phyloP scores from a whole-genome alignment of 2,113 vertebrate genomes.

The Etheostoma cragini region DNA sequence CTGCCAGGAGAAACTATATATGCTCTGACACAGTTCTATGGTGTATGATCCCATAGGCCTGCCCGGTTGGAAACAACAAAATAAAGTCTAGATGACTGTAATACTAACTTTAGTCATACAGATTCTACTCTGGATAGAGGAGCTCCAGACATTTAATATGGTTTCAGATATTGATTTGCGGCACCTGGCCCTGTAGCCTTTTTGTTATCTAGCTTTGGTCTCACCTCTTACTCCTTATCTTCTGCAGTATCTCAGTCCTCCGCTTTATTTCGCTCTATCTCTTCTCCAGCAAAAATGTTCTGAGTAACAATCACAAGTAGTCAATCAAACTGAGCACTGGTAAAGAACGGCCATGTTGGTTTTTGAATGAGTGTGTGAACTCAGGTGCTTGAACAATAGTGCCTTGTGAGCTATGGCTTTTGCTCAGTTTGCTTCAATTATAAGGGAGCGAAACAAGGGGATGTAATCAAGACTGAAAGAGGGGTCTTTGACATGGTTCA shows the following conservation, averaged over 20 bases:
- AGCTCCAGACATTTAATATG: conserved; percentile 77
- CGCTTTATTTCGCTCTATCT: conserved; percentile 17
- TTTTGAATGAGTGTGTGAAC: conserved; percentile 13
- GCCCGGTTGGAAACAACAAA: conserved; percentile 51
- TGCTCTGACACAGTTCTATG: not conserved
- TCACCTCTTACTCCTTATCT: conserved; percentile 74
- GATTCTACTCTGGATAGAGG: conserved; percentile 73
- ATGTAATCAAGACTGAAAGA: conserved; percentile 66
- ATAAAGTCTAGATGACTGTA: conserved; percentile 58
- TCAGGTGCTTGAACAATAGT: conserved; percentile 60
- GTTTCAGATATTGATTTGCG: conserved; percentile 78
- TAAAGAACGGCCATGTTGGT: conserved; percentile 37
- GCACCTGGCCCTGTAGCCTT: conserved; percentile 70
- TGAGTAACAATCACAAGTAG: conserved; percentile 48
- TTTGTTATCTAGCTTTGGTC: conserved; percentile 75
- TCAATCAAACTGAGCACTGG: conserved; percentile 56
- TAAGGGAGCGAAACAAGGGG: not conserved
- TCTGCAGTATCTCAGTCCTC: conserved; percentile 45
- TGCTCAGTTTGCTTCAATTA: conserved; percentile 43
- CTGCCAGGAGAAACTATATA: conserved; percentile 13
- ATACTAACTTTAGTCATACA: conserved; percentile 66
- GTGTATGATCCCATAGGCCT: conserved; percentile 28
- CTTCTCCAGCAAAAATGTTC: conserved; percentile 49
- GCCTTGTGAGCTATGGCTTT: conserved; percentile 24
- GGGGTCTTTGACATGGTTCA: conserved; percentile 69